Evolutionary conservation across 2,888 invertebrate species (phyloP).

Genomic region (Leuctra nigra): DNA sequence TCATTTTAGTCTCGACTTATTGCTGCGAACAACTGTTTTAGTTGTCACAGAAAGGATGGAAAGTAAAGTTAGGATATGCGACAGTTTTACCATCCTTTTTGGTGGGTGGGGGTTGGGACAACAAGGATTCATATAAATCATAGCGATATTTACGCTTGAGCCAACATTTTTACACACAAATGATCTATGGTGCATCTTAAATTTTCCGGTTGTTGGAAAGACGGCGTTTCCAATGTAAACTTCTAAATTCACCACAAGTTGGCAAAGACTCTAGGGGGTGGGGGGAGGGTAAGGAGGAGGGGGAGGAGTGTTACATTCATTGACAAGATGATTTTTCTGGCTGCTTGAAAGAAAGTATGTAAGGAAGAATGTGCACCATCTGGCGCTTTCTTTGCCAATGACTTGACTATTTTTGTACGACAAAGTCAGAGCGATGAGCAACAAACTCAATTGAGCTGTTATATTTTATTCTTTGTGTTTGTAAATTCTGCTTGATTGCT

Average conservation of each 20-base stretch:
- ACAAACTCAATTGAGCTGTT: too few relatives aligned
- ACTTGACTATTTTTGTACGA: too few relatives aligned
- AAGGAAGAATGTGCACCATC: slow-evolving; percentile 10
- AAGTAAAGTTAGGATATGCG: neutral
- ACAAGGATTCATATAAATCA: slow-evolving; percentile 2
- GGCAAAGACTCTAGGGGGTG: neutral
- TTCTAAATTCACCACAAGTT: slow-evolving; percentile 7
- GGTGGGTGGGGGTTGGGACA: neutral
- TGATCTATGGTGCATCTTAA: slow-evolving; percentile 18
- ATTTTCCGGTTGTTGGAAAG: slow-evolving; percentile 13
- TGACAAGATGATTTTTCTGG: slow-evolving; percentile 12
- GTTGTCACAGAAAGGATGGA: neutral
- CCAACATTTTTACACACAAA: slow-evolving; percentile 18
- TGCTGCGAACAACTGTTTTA: neutral
- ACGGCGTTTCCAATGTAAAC: slow-evolving; percentile 9
- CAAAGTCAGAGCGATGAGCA: too few relatives aligned
- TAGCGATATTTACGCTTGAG: slow-evolving; percentile 11
- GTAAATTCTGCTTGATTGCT: too few relatives aligned
- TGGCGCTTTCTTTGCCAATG: slow-evolving; percentile 7
- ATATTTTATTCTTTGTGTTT: too few relatives aligned
- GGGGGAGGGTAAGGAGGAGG: neutral
- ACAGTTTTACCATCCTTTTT: neutral
- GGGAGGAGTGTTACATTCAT: slow-evolving; percentile 11
- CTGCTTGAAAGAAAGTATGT: neutral
- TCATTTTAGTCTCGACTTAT: too few relatives aligned